Percentiles rank a stretch among this genome's conserved stretches.
Conservation (phyloP, 64 coral and sea anemone genomes). For the Stylophora pistillata region DNA sequence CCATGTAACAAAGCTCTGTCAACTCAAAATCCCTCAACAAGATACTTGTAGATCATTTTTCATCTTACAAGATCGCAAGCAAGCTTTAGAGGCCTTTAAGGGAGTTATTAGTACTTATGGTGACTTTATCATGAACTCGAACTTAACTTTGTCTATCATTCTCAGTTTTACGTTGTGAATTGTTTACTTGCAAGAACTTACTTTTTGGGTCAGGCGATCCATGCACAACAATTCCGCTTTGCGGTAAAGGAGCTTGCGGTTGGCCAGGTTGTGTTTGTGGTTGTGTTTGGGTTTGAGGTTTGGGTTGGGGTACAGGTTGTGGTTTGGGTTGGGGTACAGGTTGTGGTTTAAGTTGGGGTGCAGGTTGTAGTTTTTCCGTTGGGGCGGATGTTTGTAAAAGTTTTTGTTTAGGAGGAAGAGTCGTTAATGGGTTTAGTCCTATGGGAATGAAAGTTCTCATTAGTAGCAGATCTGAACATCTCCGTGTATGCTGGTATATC, state of each 20-base stretch:
- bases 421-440: neutral
- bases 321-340: neutral
- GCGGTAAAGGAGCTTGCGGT: neutral
- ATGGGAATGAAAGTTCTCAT: neutral
- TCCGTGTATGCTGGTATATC: neutral
- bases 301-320: neutral
- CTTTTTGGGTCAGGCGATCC: conserved; percentile 14
- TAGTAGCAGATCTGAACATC: neutral
- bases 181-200: neutral
- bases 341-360: neutral
- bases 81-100: too few species aligned
- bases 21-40: neutral
- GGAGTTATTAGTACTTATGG: too few species aligned
- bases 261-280: neutral
- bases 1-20: too few species aligned
- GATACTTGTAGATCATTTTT: neutral
- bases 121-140: too few species aligned
- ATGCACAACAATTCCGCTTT: neutral
- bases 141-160: too few species aligned
- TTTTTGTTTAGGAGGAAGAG: neutral
- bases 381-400: neutral
- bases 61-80: neutral
- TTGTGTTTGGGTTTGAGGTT: conserved; percentile 7
- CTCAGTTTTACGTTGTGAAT: too few species aligned
- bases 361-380: neutral